Conservation (phyloP, 1,140 invertebrate genomes). For the Acromyrmex echinatior region DNA sequence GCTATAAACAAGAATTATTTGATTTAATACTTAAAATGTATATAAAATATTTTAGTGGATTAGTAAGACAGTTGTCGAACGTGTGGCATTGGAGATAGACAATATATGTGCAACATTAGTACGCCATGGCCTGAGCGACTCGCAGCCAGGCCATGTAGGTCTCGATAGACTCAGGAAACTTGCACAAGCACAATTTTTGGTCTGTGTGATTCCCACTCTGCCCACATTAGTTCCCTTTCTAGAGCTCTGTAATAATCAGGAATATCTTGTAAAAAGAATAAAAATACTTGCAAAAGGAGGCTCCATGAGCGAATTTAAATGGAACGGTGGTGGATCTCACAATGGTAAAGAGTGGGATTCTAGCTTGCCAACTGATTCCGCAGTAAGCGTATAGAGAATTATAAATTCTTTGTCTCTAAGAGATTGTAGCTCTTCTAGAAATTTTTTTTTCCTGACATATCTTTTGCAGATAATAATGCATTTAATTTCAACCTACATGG, state of each 20-base stretch:
- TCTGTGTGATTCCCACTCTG: slow-evolving; percentile 90
- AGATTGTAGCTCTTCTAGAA: neutral
- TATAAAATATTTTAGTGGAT: slow-evolving; percentile 90
- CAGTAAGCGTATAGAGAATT: slow-evolving; percentile 87
- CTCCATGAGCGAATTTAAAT: slow-evolving; percentile 93
- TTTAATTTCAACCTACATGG: slow-evolving; percentile 93
- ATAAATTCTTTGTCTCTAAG: neutral
- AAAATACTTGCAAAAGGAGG: slow-evolving; percentile 91
- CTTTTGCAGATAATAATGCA: slow-evolving; percentile 92
- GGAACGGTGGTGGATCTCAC: slow-evolving; percentile 91
- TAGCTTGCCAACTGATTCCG: slow-evolving; percentile 92
- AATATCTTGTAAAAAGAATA: slow-evolving; percentile 93
- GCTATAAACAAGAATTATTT: neutral
- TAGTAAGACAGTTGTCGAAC: slow-evolving; percentile 91
- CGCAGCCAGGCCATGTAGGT: slow-evolving; percentile 90
- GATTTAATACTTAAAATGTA: neutral
- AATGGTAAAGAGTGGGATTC: slow-evolving; percentile 93
- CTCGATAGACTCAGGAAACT: slow-evolving; percentile 91
- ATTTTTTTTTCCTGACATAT: slow-evolving; percentile 19
- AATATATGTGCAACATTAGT: slow-evolving; percentile 89
- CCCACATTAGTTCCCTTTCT: slow-evolving; percentile 92
- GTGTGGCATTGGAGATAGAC: slow-evolving; percentile 91
- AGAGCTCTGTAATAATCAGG: slow-evolving; percentile 93
- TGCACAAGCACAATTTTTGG: slow-evolving; percentile 88
- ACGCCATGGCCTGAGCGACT: slow-evolving; percentile 90